Evolutionary conservation across 2,888 invertebrate genomes (phyloP), one percentile per base, ranked within the genome.

Genomic region (Oscheius sp.): DNA sequence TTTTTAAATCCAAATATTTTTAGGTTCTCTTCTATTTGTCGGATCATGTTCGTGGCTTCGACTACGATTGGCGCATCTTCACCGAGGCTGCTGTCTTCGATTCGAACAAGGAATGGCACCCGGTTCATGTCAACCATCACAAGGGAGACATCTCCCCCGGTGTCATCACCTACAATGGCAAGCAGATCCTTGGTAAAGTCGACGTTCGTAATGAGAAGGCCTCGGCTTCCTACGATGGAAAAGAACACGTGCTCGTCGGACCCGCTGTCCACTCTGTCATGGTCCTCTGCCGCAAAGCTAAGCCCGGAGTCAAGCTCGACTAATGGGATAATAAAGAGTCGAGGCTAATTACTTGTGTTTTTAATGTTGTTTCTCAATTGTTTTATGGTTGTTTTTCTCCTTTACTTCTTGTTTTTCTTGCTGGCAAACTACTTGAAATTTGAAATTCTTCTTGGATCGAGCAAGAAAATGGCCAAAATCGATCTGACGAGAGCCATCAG

Each of bases 41-140:
- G n/a, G 86, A 86, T 49, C 77, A 76, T 66, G 81, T 86, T 23
- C 84, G 85, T 64, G 86, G 86, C 56, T 86, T 81, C 79, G 85
- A 86, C 78, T 86, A 85, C 76, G 81, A 73, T 45, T 86, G 86
- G 86, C 79, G 79, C 61, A 79, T 85, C 21, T 86, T 81, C 83
- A 73, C 76, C 43, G 82, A 81, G 66, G 86, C 86, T 23, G 86
- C 86, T 66, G 72, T 75, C 35, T 83, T 81, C 75, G 82, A 80
- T 27, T 9, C 58, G 7, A 84, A 79, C 63, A 82, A 82, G 79
- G 78, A 77, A 52, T 82, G 82, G 82, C 73, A 76, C 64, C 83
- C 83, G 25, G 81, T 83, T 25, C 81, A 83, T 63, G 83, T 83
- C 52, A 78, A 84, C 76, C 76, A 85, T 74, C 72, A 79, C 72